A percentile compares a stretch with the other conserved stretches of the same genome.
Evolutionary conservation across 2,113 vertebrate genomes (phyloP).

Genomic region (Nansenia antarctica): DNA sequence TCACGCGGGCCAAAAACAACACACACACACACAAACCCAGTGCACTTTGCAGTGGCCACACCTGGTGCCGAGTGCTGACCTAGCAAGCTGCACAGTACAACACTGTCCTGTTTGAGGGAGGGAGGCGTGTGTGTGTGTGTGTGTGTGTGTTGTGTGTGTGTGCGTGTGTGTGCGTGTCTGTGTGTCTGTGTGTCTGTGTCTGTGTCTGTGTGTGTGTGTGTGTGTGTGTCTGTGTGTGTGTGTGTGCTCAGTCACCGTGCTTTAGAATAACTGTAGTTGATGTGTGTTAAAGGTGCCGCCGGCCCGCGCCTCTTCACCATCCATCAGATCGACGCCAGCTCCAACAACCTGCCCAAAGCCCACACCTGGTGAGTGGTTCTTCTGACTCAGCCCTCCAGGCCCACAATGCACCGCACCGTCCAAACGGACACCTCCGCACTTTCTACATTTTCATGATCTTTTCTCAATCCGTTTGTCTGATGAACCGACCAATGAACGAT

Average conservation of each 20-base stretch:
- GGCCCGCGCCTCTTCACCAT: slow-evolving; percentile 96
- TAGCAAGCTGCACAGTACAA: background rate
- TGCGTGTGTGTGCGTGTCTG: too few species aligned
- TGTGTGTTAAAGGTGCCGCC: slow-evolving; percentile 82
- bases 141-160: background rate
- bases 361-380: slow-evolving; percentile 88
- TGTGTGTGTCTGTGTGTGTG: background rate
- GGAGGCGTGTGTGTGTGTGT: too few species aligned
- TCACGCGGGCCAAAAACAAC: slow-evolving; percentile 11
- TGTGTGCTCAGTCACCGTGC: background rate
- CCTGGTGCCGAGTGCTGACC: background rate
- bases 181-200: background rate
- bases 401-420: background rate
- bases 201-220: background rate
- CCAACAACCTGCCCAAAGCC: slow-evolving; percentile 96
- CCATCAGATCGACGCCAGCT: slow-evolving; percentile 96
- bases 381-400: background rate
- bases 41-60: background rate
- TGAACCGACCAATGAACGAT: background rate
- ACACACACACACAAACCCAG: background rate
- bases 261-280: background rate
- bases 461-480: background rate
- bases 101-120: background rate
- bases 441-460: background rate
- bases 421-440: background rate